These are phyloP conservation scores for Steinernema hermaphroditum DNA, from an alignment of 2,888 invertebrate genomes.

Conservation along the genomic window DNA sequence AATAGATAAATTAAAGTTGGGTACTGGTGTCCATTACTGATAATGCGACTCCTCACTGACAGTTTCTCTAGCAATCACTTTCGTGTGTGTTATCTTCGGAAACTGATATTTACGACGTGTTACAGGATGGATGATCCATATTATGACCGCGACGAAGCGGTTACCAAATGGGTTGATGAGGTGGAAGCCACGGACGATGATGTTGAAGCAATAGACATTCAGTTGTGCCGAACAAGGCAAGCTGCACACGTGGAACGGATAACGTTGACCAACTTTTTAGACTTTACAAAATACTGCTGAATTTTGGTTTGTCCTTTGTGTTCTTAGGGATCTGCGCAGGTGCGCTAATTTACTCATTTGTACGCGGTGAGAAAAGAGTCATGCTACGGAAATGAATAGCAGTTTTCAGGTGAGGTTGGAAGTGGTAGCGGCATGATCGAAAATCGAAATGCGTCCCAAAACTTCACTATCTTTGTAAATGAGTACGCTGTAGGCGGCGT, in stretches of 20 bases:
- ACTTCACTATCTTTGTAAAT: constrained; percentile 9
- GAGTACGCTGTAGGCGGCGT: background rate
- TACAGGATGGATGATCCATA: constrained; percentile 13
- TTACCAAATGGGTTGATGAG: constrained; percentile 30
- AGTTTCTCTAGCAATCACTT: too few species aligned
- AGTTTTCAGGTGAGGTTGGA: background rate
- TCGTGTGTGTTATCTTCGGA: too few species aligned
- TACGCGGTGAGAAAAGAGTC: background rate
- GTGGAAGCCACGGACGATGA: constrained; percentile 6
- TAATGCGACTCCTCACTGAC: too few species aligned
- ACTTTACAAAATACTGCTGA: background rate
- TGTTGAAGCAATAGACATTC: constrained; percentile 22
- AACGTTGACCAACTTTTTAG: background rate
- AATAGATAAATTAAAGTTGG: too few species aligned
- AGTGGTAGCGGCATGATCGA: background rate
- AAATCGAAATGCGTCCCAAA: background rate
- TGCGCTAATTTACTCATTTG: constrained; percentile 22
- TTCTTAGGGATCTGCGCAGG: constrained; percentile 8
- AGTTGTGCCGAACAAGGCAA: constrained; percentile 20
- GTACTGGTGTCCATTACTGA: too few species aligned
- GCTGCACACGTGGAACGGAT: background rate
- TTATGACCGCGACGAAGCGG: constrained; percentile 15
- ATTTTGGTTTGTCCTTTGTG: background rate
- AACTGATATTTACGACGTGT: too few species aligned
- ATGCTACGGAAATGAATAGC: background rate